Conservation (phyloP, 2,888 invertebrate genomes). For the Callimorpha dominula region DNA sequence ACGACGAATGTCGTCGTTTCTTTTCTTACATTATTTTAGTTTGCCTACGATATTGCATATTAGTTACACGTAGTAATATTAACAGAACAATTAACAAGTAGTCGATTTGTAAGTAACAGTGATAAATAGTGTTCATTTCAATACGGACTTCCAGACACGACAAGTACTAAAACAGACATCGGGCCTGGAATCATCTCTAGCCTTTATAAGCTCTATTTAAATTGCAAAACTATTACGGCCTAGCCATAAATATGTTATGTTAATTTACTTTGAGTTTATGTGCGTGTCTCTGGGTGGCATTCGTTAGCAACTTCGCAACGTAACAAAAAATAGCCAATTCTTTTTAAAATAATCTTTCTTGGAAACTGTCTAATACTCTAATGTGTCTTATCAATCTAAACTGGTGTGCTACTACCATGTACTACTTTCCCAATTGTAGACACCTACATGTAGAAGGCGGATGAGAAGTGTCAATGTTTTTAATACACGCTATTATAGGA, state of each 20-base stretch:
- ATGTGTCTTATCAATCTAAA: conserved; percentile 30
- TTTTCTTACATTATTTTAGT: not conserved
- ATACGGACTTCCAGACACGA: not conserved
- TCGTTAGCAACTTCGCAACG: not conserved
- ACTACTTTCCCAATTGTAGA: conserved; percentile 34
- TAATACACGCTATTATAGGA: conserved; percentile 10
- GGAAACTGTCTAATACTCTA: conserved; percentile 23
- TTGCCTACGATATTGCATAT: too few species aligned
- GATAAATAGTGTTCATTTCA: not conserved
- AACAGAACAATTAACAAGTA: too few species aligned
- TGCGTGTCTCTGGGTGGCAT: not conserved
- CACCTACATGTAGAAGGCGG: conserved; percentile 25
- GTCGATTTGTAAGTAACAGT: not conserved
- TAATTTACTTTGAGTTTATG: not conserved
- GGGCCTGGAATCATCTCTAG: not conserved
- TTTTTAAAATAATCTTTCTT: conserved; percentile 9
- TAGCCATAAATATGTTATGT: not conserved
- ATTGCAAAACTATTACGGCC: not conserved
- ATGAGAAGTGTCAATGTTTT: conserved; percentile 7
- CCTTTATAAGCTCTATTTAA: not conserved
- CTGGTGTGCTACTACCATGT: conserved; percentile 30
- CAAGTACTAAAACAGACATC: not conserved
- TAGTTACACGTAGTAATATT: too few species aligned
- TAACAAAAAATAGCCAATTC: not conserved
- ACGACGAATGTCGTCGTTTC: not conserved